Evolutionary conservation across 2,113 vertebrate species (phyloP).

Genomic region (Albula goreensis): DNA sequence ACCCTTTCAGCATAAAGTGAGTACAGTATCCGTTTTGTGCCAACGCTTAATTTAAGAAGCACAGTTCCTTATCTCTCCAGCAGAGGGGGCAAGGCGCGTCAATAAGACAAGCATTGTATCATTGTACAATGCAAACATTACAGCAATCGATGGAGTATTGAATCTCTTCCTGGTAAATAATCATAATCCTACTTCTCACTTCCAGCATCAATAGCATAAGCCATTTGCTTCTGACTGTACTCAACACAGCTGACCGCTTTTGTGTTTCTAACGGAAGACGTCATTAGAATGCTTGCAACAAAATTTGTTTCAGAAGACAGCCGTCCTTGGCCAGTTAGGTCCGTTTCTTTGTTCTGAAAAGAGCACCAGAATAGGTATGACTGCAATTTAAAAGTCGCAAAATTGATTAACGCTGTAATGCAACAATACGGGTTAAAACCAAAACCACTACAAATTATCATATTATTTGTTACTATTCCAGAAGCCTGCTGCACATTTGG

Average conservation of each 20-base stretch:
- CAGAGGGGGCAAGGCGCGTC: slow-evolving; percentile 77
- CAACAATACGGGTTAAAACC: neutral
- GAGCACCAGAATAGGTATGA: neutral
- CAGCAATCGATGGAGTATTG: neutral
- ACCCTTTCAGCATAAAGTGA: neutral
- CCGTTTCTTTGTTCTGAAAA: slow-evolving; percentile 19
- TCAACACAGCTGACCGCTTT: neutral
- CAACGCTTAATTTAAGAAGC: neutral
- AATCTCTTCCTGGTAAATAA: slow-evolving; percentile 11
- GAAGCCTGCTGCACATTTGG: neutral
- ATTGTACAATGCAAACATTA: slow-evolving; percentile 49
- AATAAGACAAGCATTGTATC: slow-evolving; percentile 62
- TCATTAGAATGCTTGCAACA: neutral
- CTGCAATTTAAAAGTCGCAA: neutral
- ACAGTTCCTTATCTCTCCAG: slow-evolving; percentile 60
- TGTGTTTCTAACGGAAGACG: neutral
- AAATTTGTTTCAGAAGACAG: neutral
- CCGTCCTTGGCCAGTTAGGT: neutral
- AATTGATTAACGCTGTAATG: neutral
- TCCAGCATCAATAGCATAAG: neutral
- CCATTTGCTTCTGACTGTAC: neutral
- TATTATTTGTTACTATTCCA: neutral
- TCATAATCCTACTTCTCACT: slow-evolving; percentile 10
- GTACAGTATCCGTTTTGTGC: neutral
- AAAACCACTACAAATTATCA: neutral